Evolutionary conservation across 2,113 vertebrate species (phyloP).

Genomic region (Pampusana beccarii): DNA sequence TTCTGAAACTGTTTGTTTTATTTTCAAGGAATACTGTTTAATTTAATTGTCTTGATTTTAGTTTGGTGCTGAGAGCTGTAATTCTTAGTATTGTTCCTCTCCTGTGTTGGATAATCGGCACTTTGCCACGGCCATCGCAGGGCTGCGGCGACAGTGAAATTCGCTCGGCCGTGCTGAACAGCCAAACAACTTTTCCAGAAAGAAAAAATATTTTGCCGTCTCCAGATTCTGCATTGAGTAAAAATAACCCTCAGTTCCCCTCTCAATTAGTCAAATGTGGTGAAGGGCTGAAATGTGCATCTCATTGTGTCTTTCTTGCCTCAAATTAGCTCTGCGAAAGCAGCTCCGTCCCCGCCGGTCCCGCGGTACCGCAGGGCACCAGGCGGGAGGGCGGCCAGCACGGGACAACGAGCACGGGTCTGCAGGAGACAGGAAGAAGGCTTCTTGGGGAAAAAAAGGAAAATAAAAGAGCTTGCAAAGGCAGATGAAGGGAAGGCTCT

Average conservation of each 20-base stretch:
- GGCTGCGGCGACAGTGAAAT: background rate
- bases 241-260: constrained; percentile 23
- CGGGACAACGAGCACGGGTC: accelerated
- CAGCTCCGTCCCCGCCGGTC: accelerated
- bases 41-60: no score
- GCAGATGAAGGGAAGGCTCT: background rate
- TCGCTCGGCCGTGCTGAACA: accelerated
- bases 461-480: background rate
- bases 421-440: background rate
- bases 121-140: background rate
- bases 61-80: background rate
- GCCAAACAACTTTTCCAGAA: background rate
- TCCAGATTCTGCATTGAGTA: background rate
- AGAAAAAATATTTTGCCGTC: background rate
- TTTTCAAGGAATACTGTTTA: no score
- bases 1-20: no score
- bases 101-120: background rate
- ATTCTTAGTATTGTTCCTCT: background rate
- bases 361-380: accelerated
- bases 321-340: background rate
- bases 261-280: background rate
- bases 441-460: background rate
- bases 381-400: background rate
- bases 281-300: background rate
- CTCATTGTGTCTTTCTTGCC: background rate